A percentile compares a stretch with the other conserved stretches of the same genome.
These are phyloP conservation scores for Chlorops oryzae DNA, from an alignment of 1,140 invertebrate species.

Conservation along the genomic window DNA sequence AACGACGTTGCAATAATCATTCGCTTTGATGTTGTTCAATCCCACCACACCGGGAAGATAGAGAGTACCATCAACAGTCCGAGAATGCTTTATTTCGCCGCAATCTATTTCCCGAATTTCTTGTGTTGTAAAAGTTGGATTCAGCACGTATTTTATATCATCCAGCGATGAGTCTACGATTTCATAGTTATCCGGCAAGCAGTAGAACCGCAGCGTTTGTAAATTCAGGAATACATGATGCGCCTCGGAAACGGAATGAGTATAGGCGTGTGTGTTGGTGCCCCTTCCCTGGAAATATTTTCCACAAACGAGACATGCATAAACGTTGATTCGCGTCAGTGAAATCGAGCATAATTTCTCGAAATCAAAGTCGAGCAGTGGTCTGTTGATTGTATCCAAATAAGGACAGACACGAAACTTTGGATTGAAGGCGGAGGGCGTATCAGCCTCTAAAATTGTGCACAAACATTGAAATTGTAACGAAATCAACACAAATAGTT, in stretches of 20 bases:
- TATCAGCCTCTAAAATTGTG: conserved; percentile 22
- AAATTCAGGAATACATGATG: conserved; percentile 99
- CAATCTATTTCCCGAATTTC: conserved; percentile 72
- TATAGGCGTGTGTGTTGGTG: conserved; percentile 97
- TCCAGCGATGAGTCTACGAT: conserved; percentile 98
- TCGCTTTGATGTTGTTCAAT: conserved; percentile 98
- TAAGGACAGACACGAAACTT: conserved; percentile 72
- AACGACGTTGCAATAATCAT: conserved; percentile 99
- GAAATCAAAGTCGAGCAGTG: conserved; percentile 99
- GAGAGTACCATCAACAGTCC: conserved; percentile 94
- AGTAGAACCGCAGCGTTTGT: conserved; percentile 96
- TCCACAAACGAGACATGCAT: conserved; percentile 99
- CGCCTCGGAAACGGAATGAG: conserved; percentile 92
- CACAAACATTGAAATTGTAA: no score
- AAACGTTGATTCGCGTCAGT: conserved; percentile 97
- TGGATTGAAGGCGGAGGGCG: conserved; percentile 45
- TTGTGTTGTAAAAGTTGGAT: conserved; percentile 86
- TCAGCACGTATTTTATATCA: conserved; percentile 98
- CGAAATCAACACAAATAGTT: no score
- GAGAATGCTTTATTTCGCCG: conserved; percentile 72
- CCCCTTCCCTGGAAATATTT: conserved; percentile 99
- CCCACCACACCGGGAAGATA: conserved; percentile 96
- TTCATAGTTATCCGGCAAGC: conserved; percentile 99
- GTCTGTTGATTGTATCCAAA: conserved; percentile 93
- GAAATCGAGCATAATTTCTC: conserved; percentile 99